Base-by-base conservation (phyloP, 2,888 invertebrate genomes). In the Dryococelus australis region DNA sequence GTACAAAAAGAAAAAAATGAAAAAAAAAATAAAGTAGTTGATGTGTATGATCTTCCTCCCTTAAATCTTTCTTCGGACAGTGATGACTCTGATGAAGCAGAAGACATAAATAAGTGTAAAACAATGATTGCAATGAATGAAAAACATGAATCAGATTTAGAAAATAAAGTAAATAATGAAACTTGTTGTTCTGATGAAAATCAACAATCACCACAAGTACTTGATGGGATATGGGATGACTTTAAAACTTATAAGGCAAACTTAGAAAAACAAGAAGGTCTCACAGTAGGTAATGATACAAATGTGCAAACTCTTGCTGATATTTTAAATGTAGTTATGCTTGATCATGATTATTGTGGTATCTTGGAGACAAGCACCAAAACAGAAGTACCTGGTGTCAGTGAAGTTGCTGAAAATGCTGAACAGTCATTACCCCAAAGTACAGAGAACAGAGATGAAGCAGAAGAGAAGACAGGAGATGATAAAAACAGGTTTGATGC, bases 31-130 rank as follows among this genome's bases (percentile, higher is more conserved):
- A 87, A 88, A 80, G 89, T 89, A 86, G 94, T 95, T 8, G 96
- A 96, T 91, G 94, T 96, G 2, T 94, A 94, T 89, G 95, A 97
- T 93, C 93, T 97, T 87, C 97, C 97, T 5, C 97, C 96, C 4
- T 93, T 97, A 81, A 97, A 97, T 93, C 93, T 97, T 81, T 93
- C 93, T 1, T 97, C 97, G 0, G 97, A 97, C 91, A 97, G 97
- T 91, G 97, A 97, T 90, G 96, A 96, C 89, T 90, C 91, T 65
- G 95, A 95, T 88, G 97, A 96, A 4, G 95, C 95, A 43, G 92
- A 92, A 8, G 92, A 93, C 16, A 8, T 65, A 35, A 89, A 89
- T 24, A 90, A 89, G 86, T 81, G 27, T 16, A 88, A 87, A 81
- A 51, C 43, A n/a, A 51, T 43, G n/a, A 51, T 27, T 27, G n/a